Evolutionary conservation across 37 sponge, comb jelly and placozoan genomes (phyloP).

Genomic region (Chondrosia reniformis): DNA sequence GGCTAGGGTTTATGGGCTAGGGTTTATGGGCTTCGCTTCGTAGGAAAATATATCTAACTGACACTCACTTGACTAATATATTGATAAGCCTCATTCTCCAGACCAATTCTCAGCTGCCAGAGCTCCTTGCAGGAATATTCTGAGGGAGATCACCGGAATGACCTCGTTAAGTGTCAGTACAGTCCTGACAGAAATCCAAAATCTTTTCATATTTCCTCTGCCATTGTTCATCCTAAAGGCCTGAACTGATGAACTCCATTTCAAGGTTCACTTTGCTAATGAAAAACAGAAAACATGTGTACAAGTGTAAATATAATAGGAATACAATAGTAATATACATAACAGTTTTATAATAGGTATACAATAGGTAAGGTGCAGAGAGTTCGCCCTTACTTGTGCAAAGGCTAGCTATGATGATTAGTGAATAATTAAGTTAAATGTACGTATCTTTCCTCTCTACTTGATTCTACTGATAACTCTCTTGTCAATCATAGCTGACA

Average conservation of each 20-base stretch:
- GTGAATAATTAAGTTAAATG: no score
- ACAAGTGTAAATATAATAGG: no score
- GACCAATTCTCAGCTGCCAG: conserved; percentile 80
- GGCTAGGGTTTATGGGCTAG: no score
- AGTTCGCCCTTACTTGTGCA: no score
- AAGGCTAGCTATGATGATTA: no score
- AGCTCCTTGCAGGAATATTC: conserved; percentile 95
- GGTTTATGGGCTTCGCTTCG: no score
- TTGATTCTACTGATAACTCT: background rate
- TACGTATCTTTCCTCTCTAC: background rate
- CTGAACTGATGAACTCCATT: no score
- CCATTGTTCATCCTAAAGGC: conserved; percentile 96
- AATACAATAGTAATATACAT: no score
- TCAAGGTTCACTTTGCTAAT: no score
- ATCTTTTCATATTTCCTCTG: conserved; percentile 91
- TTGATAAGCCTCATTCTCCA: conserved; percentile 93
- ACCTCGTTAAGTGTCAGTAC: conserved; percentile 71
- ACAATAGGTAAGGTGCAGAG: no score
- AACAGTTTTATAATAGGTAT: no score
- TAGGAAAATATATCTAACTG: background rate
- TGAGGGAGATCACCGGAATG: conserved; percentile 65
- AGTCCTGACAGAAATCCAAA: conserved; percentile 85
- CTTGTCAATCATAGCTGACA: background rate
- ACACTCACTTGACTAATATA: conserved; percentile 82
- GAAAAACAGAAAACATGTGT: no score